Evolutionary conservation across 1,140 invertebrate species (phyloP).

Genomic region (Arctopsyche grandis): DNA sequence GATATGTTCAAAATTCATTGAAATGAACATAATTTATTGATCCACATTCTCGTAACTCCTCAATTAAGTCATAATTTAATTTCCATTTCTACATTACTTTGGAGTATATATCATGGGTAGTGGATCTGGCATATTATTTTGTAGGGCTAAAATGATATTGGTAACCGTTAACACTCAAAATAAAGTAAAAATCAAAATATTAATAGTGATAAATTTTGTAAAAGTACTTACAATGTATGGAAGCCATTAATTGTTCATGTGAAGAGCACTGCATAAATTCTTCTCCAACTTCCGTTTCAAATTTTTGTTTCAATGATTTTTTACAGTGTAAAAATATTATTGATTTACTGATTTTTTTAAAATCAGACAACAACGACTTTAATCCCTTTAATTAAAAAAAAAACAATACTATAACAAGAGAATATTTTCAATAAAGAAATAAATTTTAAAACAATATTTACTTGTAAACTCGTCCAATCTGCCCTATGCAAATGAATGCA

Average conservation of each 20-base stretch:
- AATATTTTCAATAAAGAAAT: slow-evolving; percentile 9
- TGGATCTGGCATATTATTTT: not conserved
- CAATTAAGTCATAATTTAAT: no score
- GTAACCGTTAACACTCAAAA: not conserved
- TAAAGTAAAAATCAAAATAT: slow-evolving; percentile 5
- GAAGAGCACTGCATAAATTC: slow-evolving; percentile 48
- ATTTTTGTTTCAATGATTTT: slow-evolving; percentile 42
- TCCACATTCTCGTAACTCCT: no score
- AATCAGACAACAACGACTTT: slow-evolving; percentile 49
- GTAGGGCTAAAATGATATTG: not conserved
- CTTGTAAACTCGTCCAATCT: slow-evolving; percentile 71
- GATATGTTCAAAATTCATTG: not conserved
- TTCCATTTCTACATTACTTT: not conserved
- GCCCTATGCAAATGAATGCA: slow-evolving; percentile 66
- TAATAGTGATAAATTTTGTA: not conserved
- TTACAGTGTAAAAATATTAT: slow-evolving; percentile 50
- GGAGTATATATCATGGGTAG: slow-evolving; percentile 5
- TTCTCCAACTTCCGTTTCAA: slow-evolving; percentile 44
- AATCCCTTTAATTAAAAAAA: slow-evolving; percentile 50
- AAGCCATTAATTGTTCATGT: slow-evolving; percentile 39
- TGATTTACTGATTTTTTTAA: slow-evolving; percentile 45
- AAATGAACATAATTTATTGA: no score
- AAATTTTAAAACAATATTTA: slow-evolving; percentile 57
- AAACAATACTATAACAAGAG: slow-evolving; percentile 26
- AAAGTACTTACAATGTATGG: slow-evolving; percentile 35